Conservation (phyloP, 2,888 invertebrate genomes). For the Habroteleia sp. region DNA sequence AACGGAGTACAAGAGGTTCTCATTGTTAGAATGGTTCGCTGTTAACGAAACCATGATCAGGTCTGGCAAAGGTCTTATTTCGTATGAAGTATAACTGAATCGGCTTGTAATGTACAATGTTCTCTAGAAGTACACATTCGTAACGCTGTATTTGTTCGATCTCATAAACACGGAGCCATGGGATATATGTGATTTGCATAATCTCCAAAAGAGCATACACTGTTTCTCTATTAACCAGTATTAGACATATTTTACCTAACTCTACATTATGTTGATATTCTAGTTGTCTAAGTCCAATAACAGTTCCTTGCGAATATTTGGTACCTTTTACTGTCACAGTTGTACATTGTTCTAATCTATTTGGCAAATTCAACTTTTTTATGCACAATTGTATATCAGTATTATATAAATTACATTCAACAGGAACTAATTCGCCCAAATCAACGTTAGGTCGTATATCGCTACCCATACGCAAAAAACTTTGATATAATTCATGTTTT, state of each 20-base stretch:
- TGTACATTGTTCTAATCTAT: constrained; percentile 21
- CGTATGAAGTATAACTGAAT: not conserved
- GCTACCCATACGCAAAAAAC: not conserved
- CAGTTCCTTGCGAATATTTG: constrained; percentile 32
- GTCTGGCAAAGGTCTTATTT: constrained; percentile 1
- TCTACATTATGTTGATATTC: constrained; percentile 31
- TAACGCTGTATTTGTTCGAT: not conserved
- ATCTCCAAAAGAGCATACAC: constrained; percentile 1
- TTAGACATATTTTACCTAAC: not conserved
- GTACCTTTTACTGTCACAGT: constrained; percentile 50
- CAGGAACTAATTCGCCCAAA: too few relatives aligned
- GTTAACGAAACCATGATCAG: constrained; percentile 1
- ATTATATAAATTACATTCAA: constrained; percentile 14
- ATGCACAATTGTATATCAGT: constrained; percentile 20
- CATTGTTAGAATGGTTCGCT: too few relatives aligned
- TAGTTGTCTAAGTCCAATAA: constrained; percentile 21
- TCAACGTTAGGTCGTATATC: not conserved
- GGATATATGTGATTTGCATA: constrained; percentile 20
- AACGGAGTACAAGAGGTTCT: too few relatives aligned
- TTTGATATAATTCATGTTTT: constrained; percentile 36
- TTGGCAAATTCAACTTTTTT: not conserved
- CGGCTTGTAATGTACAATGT: constrained; percentile 4
- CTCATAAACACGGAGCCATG: constrained; percentile 6
- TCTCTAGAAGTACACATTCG: constrained; percentile 4
- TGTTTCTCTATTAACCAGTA: not conserved